Base-by-base conservation (phyloP, 2,113 vertebrate genomes). In the Centropristis striata region DNA sequence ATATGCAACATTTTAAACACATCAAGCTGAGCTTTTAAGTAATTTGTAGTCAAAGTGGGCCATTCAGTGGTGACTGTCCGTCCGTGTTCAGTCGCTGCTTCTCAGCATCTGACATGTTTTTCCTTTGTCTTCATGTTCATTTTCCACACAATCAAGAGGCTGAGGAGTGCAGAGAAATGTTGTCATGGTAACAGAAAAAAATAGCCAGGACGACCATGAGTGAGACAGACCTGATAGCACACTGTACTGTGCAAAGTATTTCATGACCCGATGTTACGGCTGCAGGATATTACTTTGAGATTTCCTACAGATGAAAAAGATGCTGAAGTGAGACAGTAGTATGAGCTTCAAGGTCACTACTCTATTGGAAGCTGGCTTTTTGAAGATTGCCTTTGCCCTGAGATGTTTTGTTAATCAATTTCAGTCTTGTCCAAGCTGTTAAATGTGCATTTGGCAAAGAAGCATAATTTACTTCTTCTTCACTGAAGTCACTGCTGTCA, bases 111-210 rank as follows among this genome's bases (percentile, higher is more conserved):
- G 86, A 85, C 86, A 90, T 90, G 79, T 86, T 88, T 79, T 41
- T 36, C 77, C 78, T 89, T 88, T 85, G 86, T 93, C 88, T 90
- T 69, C 80, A 51, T 41, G 28, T 88, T 77, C 80, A 53, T 83
- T 81, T 86, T 88, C 53, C 66, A 83, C 86, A 86, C 85, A 87
- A 88, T 87, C 78, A 81, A 78, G 67, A 85, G 76, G 63, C 83
- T 81, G 83, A 79, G 75, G 55, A 74, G 78, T 78, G 76, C 84
- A 85, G 84, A 81, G 75, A 73, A 77, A 80, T 51, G 88, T 90
- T 86, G 89, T 88, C 90, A 93, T 91, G 78, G 88, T 55, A 85
- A 91, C 83, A 74, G 84, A 80, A 82, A 76, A 53, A 88, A 81
- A 82, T 76, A 61, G 80, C 80, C 82, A 46, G 70, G 68, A 89